Conservation (phyloP, 2,797 vertebrate species). For the Pipistrellus nathusii region DNA sequence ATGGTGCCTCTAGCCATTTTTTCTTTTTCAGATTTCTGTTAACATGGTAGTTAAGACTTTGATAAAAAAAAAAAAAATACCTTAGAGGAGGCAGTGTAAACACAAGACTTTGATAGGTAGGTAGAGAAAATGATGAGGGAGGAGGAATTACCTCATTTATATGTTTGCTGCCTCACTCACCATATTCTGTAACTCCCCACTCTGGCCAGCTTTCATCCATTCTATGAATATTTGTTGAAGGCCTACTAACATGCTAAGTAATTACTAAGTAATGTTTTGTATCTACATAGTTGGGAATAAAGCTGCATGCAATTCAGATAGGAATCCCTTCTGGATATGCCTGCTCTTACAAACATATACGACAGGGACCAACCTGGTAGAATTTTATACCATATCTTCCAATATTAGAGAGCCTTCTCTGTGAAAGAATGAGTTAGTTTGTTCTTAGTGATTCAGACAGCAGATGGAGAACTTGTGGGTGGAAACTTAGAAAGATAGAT, state of each 20-base stretch:
- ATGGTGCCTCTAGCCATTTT: not conserved
- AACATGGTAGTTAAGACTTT: not conserved
- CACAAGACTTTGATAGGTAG: not conserved
- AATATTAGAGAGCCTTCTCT: not conserved
- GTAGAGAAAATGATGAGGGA: not conserved
- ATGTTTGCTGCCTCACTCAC: not conserved
- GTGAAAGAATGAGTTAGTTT: constrained; percentile 4
- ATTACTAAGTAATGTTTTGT: not conserved
- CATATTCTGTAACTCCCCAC: not conserved
- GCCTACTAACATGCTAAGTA: not conserved
- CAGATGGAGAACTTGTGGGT: not conserved
- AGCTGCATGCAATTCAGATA: not conserved
- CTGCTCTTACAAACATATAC: not conserved
- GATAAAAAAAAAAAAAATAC: not conserved
- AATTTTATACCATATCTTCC: not conserved
- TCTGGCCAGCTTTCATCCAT: not conserved
- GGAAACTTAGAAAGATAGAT: not conserved
- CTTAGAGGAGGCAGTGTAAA: not conserved
- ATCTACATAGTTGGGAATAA: constrained; percentile 1
- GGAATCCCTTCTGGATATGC: not conserved
- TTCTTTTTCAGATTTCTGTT: constrained; percentile 1
- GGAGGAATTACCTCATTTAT: not conserved
- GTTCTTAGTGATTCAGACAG: not conserved
- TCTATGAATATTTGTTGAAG: not conserved
- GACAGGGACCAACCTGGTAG: too few relatives aligned